Evolutionary conservation across 1,140 invertebrate species (phyloP).

Genomic region (Cydia fagiglandana): DNA sequence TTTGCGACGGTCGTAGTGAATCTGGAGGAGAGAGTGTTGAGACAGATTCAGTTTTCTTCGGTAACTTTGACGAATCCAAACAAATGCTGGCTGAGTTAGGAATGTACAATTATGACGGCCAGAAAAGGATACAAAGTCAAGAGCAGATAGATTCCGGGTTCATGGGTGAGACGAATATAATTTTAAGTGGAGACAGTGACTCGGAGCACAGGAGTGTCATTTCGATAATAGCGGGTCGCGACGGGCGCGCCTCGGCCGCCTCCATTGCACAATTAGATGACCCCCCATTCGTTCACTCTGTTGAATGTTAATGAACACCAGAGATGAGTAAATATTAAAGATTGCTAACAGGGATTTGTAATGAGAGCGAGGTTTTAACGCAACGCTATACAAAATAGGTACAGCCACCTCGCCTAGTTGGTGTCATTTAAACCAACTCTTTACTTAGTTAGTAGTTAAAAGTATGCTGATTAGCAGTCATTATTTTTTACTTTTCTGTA

Average conservation of each 20-base stretch:
- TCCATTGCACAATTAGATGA: conserved; percentile 64
- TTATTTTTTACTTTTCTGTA: background rate
- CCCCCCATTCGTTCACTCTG: conserved; percentile 62
- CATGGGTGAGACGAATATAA: conserved; percentile 69
- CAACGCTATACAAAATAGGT: conserved; percentile 2
- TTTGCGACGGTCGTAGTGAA: conserved; percentile 87
- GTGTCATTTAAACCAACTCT: background rate
- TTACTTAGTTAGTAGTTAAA: background rate
- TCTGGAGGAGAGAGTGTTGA: conserved; percentile 91
- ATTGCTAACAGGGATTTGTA: background rate
- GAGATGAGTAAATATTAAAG: background rate
- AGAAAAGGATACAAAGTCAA: conserved; percentile 45
- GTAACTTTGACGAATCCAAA: conserved; percentile 80
- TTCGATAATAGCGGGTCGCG: conserved; percentile 66
- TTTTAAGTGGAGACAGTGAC: conserved; percentile 72
- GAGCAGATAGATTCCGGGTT: conserved; percentile 72
- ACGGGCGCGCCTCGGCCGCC: conserved; percentile 59
- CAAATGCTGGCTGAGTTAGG: conserved; percentile 64
- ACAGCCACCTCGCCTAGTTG: background rate
- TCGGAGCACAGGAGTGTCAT: conserved; percentile 75
- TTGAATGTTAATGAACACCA: conserved; percentile 57
- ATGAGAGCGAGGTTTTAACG: background rate
- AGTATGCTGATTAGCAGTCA: background rate
- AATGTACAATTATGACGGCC: conserved; percentile 50
- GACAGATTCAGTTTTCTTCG: conserved; percentile 91